phyloP scores from a whole-genome alignment of 2,113 vertebrate species.

The Prinia subflava region DNA sequence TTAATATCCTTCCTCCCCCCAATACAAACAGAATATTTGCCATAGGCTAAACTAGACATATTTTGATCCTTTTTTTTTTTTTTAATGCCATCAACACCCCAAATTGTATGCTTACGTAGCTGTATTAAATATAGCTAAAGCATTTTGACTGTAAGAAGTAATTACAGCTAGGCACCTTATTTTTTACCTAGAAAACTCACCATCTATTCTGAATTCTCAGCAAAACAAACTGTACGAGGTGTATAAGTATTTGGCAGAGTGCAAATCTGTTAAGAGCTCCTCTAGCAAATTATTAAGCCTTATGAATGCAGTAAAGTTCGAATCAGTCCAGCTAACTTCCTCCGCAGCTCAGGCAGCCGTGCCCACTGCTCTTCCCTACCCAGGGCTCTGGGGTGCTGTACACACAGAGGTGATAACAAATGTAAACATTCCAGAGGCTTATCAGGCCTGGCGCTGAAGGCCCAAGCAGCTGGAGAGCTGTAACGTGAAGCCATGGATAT shows the following conservation, averaged over 20 bases:
- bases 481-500: constrained; percentile 18
- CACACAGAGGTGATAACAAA: background rate
- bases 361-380: background rate
- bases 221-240: background rate
- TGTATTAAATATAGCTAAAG: background rate
- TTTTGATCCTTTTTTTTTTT: background rate
- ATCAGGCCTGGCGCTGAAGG: background rate
- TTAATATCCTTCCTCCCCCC: accelerated
- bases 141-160: background rate
- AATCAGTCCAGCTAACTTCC: background rate
- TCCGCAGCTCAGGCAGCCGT: background rate
- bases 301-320: background rate
- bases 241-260: background rate
- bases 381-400: background rate
- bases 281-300: background rate
- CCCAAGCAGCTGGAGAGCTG: constrained; percentile 26
- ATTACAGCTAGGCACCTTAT: background rate
- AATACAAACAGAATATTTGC: background rate
- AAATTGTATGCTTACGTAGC: background rate
- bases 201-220: background rate
- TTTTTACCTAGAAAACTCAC: background rate
- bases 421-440: background rate
- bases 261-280: background rate
- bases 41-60: background rate
- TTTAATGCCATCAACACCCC: background rate